Percentiles rank a stretch among this genome's conserved stretches.
These are phyloP conservation scores for Dermatemys mawii DNA, from an alignment of 2,113 vertebrate genomes.

Conservation along the genomic window DNA sequence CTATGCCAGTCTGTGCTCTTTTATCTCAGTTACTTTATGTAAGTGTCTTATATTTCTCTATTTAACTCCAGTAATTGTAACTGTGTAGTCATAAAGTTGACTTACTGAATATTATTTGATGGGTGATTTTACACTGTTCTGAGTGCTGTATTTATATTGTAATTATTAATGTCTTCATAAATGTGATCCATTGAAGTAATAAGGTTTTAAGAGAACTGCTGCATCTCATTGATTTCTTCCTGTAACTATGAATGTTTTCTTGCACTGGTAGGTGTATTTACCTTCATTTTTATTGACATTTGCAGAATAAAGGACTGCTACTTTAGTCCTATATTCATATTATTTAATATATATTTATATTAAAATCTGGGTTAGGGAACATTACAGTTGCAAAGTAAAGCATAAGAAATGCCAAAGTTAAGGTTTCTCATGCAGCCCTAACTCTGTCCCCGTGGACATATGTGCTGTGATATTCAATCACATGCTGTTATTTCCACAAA, in stretches of 20 bases:
- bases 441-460: neutral
- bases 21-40: constrained; percentile 63
- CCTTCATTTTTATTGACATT: constrained; percentile 13
- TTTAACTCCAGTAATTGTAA: constrained; percentile 62
- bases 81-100: constrained; percentile 51
- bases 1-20: constrained; percentile 27
- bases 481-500: neutral
- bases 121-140: constrained; percentile 59
- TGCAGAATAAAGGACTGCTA: constrained; percentile 1
- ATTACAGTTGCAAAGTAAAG: constrained; percentile 15
- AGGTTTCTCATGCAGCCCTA: neutral
- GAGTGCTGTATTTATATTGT: constrained; percentile 55
- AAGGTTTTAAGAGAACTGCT: constrained; percentile 54
- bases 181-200: constrained; percentile 62
- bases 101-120: constrained; percentile 50
- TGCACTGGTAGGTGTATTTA: neutral
- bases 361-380: neutral
- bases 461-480: neutral
- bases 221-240: constrained; percentile 34
- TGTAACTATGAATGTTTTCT: constrained; percentile 16
- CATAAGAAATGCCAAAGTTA: neutral
- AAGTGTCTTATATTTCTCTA: constrained; percentile 60
- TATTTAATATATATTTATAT: neutral
- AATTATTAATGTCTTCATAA: constrained; percentile 60
- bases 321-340: neutral